Evolutionary conservation across 2,888 invertebrate species (phyloP), one percentile per base, ranked within the genome.

Genomic region (Myopa testacea): DNA sequence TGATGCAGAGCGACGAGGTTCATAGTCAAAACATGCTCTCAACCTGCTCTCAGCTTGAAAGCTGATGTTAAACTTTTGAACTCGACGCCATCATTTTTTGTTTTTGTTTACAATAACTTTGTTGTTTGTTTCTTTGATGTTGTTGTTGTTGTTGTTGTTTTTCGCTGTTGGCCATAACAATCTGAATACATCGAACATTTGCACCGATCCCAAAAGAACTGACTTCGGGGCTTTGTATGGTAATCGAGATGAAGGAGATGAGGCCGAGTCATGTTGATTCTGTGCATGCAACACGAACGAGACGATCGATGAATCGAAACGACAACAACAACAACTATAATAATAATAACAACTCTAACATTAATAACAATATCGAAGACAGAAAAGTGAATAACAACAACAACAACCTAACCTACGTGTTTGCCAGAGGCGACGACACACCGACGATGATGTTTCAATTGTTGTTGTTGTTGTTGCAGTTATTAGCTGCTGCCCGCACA

Each of bases 361-460:
- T 62, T 63, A 73, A 73, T 26, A 26, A 26, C 26, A 26, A 26
- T 26, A 26, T 26, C 26, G 26, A 26, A 26, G 45, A 45, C 45
- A 45, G 45, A 6, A 45, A 45, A 45, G 7, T 45, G 45, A 45
- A 45, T 3, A 45, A 45, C 62, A 73, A 45, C 62, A 63, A 45
- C 72, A 38, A 37, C 62, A 62, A 45, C 45, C 62, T 63, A 73
- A 73, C 73, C 73, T 62, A 62, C 73, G 63, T 73, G 73, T 73
- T 71, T 63, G 62, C 73, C 26, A 37, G 34, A 45, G 73, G 73
- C 73, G 63, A 73, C 50, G 63, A 63, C 62, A 73, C 73, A 40
- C 73, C 73, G 63, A 63, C 73, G 63, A 45, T 50, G 73, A 50
- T 62, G 60, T 45, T 62, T 63, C 34, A 62, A 62, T 73, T 50